Conservation (phyloP, 2,113 vertebrate genomes). For the Pedionomus torquatus region DNA sequence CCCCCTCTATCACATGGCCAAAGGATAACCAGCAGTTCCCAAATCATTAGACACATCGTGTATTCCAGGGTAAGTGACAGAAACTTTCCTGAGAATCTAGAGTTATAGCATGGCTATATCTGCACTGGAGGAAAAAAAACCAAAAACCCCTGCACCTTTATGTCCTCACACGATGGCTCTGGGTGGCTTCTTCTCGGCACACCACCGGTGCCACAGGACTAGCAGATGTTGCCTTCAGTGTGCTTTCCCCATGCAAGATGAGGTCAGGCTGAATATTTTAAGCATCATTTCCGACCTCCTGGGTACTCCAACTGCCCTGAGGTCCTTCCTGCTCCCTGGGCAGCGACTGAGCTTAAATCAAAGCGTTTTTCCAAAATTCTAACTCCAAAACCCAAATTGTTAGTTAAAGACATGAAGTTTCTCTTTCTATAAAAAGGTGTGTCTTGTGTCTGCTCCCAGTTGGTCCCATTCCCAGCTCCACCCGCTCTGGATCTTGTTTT, state of each 20-base stretch:
- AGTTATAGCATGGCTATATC: background rate
- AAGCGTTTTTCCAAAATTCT: background rate
- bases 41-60: background rate
- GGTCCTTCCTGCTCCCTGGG: background rate
- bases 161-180: no score
- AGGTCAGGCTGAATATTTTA: background rate
- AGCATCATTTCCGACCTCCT: background rate
- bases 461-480: background rate
- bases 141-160: accelerated
- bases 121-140: background rate
- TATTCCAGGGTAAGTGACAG: background rate
- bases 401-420: background rate
- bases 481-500: background rate
- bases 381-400: background rate
- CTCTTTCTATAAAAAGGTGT: background rate
- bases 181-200: background rate
- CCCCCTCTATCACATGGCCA: background rate
- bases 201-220: background rate
- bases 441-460: background rate
- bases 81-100: background rate
- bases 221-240: background rate
- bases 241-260: background rate
- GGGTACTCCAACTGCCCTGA: background rate
- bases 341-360: background rate
- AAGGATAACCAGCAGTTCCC: background rate